Evolutionary conservation across 2,113 vertebrate species (phyloP).

Genomic region (Cebidichthys violaceus): DNA sequence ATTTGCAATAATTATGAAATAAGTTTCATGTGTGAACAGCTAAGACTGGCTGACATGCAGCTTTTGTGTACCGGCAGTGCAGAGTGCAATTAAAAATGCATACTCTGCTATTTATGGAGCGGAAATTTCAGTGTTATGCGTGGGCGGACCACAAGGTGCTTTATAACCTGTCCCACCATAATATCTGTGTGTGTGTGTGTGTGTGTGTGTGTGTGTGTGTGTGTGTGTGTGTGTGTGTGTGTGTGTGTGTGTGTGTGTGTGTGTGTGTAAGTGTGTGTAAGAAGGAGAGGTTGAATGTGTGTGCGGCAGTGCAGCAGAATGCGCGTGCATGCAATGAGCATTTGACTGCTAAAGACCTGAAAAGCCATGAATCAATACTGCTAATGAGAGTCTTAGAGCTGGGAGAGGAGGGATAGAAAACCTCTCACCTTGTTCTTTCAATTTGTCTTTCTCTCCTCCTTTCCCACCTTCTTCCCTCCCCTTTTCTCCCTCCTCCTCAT

Average conservation of each 20-base stretch:
- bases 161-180: conserved; percentile 40
- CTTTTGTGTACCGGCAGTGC: conserved; percentile 6
- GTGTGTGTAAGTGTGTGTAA: conserved; percentile 22
- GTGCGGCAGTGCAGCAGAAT: conserved; percentile 7
- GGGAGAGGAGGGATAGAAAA: conserved; percentile 71
- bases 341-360: conserved; percentile 80
- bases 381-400: conserved; percentile 81
- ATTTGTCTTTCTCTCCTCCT: conserved; percentile 66
- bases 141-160: conserved; percentile 28
- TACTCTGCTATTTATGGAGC: conserved; percentile 71
- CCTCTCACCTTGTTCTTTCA: conserved; percentile 74
- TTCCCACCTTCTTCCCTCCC: conserved; percentile 12
- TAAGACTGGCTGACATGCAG: conserved; percentile 16
- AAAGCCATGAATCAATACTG: conserved; percentile 80
- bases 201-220: conserved; percentile 30
- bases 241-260: not conserved
- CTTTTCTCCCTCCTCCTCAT: not conserved
- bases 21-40: not conserved
- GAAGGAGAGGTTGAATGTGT: conserved; percentile 10
- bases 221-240: conserved; percentile 22
- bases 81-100: conserved; percentile 74
- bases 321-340: conserved; percentile 46
- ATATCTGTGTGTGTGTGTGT: conserved; percentile 30
- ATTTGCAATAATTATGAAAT: not conserved
- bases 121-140: conserved; percentile 53